Conservation (phyloP, 1,140 invertebrate species). For the Orius insidiosus region DNA sequence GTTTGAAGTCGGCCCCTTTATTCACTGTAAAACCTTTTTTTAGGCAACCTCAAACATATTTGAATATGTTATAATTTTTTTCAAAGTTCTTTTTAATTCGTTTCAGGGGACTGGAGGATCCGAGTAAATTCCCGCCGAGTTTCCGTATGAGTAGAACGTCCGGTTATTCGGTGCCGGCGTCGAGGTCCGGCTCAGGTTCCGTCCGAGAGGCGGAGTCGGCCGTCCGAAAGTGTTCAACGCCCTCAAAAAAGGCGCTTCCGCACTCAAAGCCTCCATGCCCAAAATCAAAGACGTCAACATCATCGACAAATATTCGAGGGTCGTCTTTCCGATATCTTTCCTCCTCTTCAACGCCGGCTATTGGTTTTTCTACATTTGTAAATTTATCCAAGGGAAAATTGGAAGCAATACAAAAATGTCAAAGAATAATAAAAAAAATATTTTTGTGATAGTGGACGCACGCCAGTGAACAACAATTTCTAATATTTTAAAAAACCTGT, state of each 20-base stretch:
- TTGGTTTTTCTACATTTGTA: constrained; percentile 78
- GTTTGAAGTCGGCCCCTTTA: too few species aligned
- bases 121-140: constrained; percentile 55
- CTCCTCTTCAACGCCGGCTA: constrained; percentile 85
- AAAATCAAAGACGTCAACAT: constrained; percentile 93
- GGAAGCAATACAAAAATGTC: too few species aligned
- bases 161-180: constrained; percentile 24
- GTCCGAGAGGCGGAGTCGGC: constrained; percentile 23
- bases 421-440: too few species aligned
- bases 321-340: constrained; percentile 88
- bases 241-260: constrained; percentile 55
- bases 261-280: constrained; percentile 67
- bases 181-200: constrained; percentile 13
- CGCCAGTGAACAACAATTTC: too few species aligned
- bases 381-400: too few species aligned
- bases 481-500: too few species aligned
- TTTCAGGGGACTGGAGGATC: constrained; percentile 30
- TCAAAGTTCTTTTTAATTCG: too few species aligned
- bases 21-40: too few species aligned
- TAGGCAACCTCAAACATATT: too few species aligned
- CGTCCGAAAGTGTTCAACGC: constrained; percentile 59
- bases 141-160: constrained; percentile 50
- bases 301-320: constrained; percentile 89
- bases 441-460: too few species aligned
- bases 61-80: too few species aligned